phyloP scores from a whole-genome alignment of 2,888 invertebrate genomes.

The Tuberolachnus salignus region DNA sequence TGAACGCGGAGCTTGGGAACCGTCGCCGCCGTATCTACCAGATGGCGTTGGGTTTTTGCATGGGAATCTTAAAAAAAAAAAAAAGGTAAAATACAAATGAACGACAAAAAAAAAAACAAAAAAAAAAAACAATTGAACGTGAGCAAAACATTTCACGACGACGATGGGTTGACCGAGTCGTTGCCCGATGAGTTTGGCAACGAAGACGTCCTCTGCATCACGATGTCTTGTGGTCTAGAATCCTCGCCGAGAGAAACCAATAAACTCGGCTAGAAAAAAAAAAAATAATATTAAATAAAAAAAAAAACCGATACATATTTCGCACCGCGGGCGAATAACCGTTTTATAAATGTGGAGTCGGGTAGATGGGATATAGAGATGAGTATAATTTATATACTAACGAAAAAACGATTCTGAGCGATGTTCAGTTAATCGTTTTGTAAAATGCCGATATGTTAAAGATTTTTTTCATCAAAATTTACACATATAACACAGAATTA shows the following conservation, averaged over 20 bases:
- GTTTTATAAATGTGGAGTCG: too few species aligned
- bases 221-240: constrained; percentile 27
- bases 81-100: not conserved
- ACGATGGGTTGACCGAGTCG: constrained; percentile 51
- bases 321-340: too few species aligned
- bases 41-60: constrained; percentile 32
- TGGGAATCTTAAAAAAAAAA: too few species aligned
- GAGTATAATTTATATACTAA: too few species aligned
- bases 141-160: constrained; percentile 49
- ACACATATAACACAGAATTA: too few species aligned
- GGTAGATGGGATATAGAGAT: too few species aligned
- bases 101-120: not conserved
- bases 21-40: not conserved
- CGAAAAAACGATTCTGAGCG: too few species aligned
- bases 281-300: not conserved
- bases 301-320: not conserved
- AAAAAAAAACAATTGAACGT: constrained; percentile 7
- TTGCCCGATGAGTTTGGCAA: constrained; percentile 43
- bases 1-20: not conserved
- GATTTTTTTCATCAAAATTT: too few species aligned
- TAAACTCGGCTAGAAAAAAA: constrained; percentile 29
- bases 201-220: constrained; percentile 51
- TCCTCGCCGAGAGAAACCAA: constrained; percentile 37
- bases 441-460: too few species aligned
- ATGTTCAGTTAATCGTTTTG: too few species aligned